Evolutionary conservation across 2,888 invertebrate genomes (phyloP), one percentile per base, ranked within the genome.

Genomic region (Latrodectus hesperus): DNA sequence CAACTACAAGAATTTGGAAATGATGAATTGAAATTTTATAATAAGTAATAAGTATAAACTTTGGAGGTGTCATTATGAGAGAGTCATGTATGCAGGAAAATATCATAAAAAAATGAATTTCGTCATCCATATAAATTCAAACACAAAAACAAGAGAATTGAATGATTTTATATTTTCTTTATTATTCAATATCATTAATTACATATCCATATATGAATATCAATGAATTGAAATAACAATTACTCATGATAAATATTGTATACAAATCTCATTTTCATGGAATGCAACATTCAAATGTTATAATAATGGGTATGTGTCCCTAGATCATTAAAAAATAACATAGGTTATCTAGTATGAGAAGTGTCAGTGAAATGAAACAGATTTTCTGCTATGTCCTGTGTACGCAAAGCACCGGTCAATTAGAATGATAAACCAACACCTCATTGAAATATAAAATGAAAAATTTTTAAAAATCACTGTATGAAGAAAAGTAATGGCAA

Each of bases 141-240:
- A 38, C 38, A 38, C 38, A 38, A 38, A 38, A 38, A 38, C 6
- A 38, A 38, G 6, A 38, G 38, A 38, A 38, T 38, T 38, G 38
- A 38, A 38, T 38, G 38, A 1, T 38, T 38, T 38, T 6, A 38
- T 38, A 38, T 38, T 17, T 51, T n/a, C 55, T 80, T 80, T 80
- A 80, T 80, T 79, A 71, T 71, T 79, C 71, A 79, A 72, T 72
- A 72, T 22, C 52, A 77, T 68, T 71, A 64, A 9, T 53, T 80
- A 80, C 71, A 80, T 60, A 79, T 79, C 17, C 11, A 79, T 60
- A 64, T 55, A 65, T 80, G 64, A 80, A 80, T 72, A 72, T n/a
- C 70, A 79, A 68, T 22, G 14, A 71, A 49, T 60, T 51, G 51
- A 49, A 51, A 60, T 55, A 80, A 71, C 71, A 80, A 72, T 51